Evolutionary conservation across 2,113 vertebrate species (phyloP).

Genomic region (Psittacula cyanocephala): DNA sequence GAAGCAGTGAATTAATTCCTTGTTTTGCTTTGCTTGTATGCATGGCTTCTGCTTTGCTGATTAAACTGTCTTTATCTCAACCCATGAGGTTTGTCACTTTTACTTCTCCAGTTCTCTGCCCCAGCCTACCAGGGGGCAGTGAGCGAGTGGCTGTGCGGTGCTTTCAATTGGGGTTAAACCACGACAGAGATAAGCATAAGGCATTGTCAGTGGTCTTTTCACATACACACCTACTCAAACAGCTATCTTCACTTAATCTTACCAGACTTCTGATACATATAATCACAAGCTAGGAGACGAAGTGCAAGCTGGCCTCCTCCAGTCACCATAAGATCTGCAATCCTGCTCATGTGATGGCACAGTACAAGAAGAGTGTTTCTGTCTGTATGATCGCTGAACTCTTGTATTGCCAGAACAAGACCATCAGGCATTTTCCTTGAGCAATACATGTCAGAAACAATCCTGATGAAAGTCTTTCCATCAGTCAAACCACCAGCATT

Average conservation of each 20-base stretch:
- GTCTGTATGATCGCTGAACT: neutral
- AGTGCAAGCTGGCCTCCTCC: neutral
- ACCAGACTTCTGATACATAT: neutral
- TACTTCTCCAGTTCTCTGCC: neutral
- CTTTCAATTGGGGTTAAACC: neutral
- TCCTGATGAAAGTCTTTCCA: neutral
- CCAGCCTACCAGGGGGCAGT: too few species aligned
- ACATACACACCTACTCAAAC: neutral
- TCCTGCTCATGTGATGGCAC: accelerated
- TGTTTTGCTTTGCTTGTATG: neutral
- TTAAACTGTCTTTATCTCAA: neutral
- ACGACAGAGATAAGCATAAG: neutral
- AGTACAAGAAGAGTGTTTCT: neutral
- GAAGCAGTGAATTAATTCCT: neutral
- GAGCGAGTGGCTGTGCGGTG: neutral
- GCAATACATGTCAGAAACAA: neutral
- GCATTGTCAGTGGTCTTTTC: neutral
- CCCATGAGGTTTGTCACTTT: neutral
- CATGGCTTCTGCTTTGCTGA: neutral
- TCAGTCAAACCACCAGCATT: neutral
- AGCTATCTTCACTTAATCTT: neutral
- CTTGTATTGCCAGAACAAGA: neutral
- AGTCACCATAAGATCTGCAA: neutral
- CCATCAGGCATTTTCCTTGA: neutral
- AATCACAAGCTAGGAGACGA: neutral